Base-by-base conservation (phyloP, 2,113 vertebrate genomes). In the Lampris incognitus region DNA sequence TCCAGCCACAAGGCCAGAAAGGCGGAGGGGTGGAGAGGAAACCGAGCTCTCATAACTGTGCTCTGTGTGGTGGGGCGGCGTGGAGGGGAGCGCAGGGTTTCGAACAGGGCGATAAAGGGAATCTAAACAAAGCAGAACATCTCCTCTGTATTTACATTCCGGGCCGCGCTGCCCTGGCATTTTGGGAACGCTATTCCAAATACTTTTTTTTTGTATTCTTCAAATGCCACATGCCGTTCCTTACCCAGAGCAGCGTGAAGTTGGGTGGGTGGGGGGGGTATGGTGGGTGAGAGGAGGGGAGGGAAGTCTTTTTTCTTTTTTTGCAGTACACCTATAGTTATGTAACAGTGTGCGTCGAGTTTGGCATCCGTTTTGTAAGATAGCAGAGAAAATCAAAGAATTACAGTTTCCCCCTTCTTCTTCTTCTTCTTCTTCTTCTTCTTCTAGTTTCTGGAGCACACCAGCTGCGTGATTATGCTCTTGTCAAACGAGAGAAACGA, bases 111-210 rank as follows among this genome's bases (percentile, higher is more conserved):
- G 81, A 80, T 84, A 81, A 81, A 77, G 72, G 66, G 78, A 75
- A 78, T 67, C 72, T 69, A 85, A 87, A 88, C 85, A 89, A 82
- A 77, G 71, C 71, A n/a, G 44, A 76, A 88, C 65, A 58, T 65
- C 69, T 78, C 40, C 74, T 78, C 70, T 79, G 71, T 79, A 82
- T 84, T 86, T 87, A 85, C 80, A 86, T 90, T 90, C 78, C 81
- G 66, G 56, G 44, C 66, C 50, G n/a, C 59, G 52, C 62, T 78
- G 77, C 64, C 54, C 48, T 85, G 79, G 85, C 67, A 88, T 86
- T 85, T 72, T 77, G 57, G 63, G 74, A 13, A 9, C 41, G 59
- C 46, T 57, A 70, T 48, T 87, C 83, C 66, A 86, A 85, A 80
- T 9, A 73, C 44, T 66, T 70, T 68, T 69, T 70, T 68, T 66